phyloP scores from a whole-genome alignment of 2,888 invertebrate genomes.

The Seira sanloemensis region DNA sequence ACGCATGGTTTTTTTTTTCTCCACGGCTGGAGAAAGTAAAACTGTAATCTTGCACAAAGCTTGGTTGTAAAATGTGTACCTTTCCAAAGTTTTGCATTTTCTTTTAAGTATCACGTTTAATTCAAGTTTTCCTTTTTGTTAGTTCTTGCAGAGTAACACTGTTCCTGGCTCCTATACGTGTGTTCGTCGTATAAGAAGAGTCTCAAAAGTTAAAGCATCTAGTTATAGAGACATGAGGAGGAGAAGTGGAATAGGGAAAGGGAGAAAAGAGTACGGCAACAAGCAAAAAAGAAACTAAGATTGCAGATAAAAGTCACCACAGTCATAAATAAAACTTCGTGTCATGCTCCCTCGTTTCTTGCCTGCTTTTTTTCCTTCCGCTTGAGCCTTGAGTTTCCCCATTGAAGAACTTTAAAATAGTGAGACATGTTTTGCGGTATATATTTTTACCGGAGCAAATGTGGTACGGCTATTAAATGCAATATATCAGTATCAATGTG shows the following conservation, averaged over 20 bases:
- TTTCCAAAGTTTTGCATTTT: not conserved
- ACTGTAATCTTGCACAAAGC: not conserved
- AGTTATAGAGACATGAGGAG: slow-evolving; percentile 22
- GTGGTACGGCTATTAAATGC: slow-evolving; percentile 22
- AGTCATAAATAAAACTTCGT: slow-evolving; percentile 65
- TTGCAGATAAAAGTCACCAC: slow-evolving; percentile 66
- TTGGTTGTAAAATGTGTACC: not conserved
- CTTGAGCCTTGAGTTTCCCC: slow-evolving; percentile 13
- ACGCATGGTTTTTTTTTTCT: not conserved
- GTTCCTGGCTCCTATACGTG: not conserved
- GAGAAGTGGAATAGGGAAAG: slow-evolving; percentile 24
- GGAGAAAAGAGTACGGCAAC: slow-evolving; percentile 21
- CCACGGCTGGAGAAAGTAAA: not conserved
- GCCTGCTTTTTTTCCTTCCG: slow-evolving; percentile 49
- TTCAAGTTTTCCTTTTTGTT: not conserved
- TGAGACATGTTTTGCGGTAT: not conserved
- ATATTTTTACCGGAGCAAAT: slow-evolving; percentile 19
- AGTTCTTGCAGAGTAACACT: not conserved
- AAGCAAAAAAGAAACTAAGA: slow-evolving; percentile 56
- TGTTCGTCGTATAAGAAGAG: slow-evolving; percentile 17
- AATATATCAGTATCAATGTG: slow-evolving; percentile 50
- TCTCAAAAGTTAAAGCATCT: not conserved
- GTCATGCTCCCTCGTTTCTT: slow-evolving; percentile 57
- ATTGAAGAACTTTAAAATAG: slow-evolving; percentile 28
- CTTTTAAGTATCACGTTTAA: slow-evolving; percentile 1